phyloP scores from a whole-genome alignment of 2,797 vertebrate genomes.

The Helicolenus hilgendorfi region DNA sequence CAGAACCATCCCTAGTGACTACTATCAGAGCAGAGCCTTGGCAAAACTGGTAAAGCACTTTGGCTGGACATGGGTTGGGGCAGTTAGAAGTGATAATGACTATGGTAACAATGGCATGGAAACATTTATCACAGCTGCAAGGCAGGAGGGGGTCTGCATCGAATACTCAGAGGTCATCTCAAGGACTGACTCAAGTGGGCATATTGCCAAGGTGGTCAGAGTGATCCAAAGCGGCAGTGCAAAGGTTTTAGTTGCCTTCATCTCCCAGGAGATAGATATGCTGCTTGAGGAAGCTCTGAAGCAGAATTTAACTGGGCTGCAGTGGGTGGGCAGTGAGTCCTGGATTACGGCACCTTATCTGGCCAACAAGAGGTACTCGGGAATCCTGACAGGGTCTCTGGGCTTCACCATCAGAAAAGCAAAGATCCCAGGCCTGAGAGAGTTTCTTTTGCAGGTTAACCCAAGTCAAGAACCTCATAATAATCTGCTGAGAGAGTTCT shows the following conservation, averaged over 20 bases:
- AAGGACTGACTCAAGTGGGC: constrained; percentile 79
- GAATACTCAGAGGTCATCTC: constrained; percentile 89
- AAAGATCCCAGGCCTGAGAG: constrained; percentile 82
- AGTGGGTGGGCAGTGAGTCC: constrained; percentile 91
- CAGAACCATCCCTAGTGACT: constrained; percentile 89
- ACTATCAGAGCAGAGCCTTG: constrained; percentile 88
- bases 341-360: constrained; percentile 88
- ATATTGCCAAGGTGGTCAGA: constrained; percentile 76
- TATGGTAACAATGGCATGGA: constrained; percentile 90
- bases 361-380: constrained; percentile 66
- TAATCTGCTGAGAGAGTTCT: constrained; percentile 85
- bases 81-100: constrained; percentile 88
- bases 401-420: constrained; percentile 87
- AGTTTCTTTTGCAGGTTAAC: constrained; percentile 84
- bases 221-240: constrained; percentile 81
- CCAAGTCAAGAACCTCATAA: constrained; percentile 78
- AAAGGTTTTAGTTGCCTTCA: constrained; percentile 87
- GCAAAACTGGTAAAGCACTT: constrained; percentile 88
- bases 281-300: constrained; percentile 85
- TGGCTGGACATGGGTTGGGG: constrained; percentile 90
- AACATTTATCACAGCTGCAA: constrained; percentile 83
- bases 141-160: constrained; percentile 85
- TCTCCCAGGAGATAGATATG: constrained; percentile 85
- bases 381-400: constrained; percentile 84
- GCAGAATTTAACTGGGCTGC: constrained; percentile 87